phyloP scores from a whole-genome alignment of 2,113 vertebrate genomes.

The Zosterops lateralis region DNA sequence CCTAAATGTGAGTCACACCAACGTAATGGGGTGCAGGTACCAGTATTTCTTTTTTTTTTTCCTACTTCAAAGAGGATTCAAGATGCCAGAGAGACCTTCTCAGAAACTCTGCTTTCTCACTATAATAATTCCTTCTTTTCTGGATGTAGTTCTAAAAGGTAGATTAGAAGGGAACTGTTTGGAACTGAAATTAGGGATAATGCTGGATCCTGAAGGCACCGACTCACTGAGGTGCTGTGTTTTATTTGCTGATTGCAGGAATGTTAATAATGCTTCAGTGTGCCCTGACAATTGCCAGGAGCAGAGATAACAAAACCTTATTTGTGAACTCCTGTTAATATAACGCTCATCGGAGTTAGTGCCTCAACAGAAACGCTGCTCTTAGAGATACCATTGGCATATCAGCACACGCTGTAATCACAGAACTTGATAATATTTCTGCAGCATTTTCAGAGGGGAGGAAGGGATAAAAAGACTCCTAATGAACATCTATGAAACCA shows the following conservation, averaged over 20 bases:
- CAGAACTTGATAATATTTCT: not conserved
- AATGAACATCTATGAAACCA: not conserved
- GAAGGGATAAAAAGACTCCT: not conserved
- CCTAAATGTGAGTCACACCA: not conserved
- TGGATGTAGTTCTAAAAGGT: not conserved
- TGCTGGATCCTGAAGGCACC: not conserved
- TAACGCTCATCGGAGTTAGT: not conserved
- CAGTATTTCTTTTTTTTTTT: not conserved
- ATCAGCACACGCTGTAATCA: not conserved
- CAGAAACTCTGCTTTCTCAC: not conserved
- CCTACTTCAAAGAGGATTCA: not conserved
- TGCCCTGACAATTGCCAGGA: not conserved
- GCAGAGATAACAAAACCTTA: not conserved
- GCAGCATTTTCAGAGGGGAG: not conserved
- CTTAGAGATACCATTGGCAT: not conserved
- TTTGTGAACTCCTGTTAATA: not conserved
- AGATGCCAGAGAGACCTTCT: not conserved
- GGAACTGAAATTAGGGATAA: not conserved
- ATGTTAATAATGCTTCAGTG: not conserved
- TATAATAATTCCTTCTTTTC: not conserved
- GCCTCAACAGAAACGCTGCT: not conserved
- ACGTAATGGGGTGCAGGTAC: rapidly evolving
- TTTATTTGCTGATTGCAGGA: not conserved
- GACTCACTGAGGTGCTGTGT: not conserved
- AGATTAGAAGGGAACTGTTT: not conserved